These are phyloP conservation scores for Myocastor coypus DNA, from an alignment of 2,113 vertebrate genomes.

Conservation along the genomic window DNA sequence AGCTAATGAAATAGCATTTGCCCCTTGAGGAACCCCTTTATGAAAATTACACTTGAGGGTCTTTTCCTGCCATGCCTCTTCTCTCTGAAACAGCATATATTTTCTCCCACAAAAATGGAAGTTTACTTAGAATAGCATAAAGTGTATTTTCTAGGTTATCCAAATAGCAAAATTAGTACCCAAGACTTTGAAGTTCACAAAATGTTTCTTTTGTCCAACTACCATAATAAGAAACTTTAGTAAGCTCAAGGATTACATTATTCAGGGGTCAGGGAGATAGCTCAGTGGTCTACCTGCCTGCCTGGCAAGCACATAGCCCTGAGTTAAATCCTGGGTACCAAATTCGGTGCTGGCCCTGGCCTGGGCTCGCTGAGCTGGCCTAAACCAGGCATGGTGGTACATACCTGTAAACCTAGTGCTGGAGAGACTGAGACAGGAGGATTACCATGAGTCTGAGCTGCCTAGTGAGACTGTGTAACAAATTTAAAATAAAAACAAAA, in stretches of 20 bases:
- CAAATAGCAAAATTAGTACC: neutral
- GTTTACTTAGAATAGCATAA: conserved; percentile 28
- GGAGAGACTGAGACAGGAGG: too few relatives aligned
- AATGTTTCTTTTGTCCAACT: neutral
- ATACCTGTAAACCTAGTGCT: too few relatives aligned
- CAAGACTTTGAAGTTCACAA: neutral
- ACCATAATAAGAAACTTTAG: neutral
- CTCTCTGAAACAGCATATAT: neutral
- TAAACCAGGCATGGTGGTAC: too few relatives aligned
- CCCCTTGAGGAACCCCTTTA: neutral
- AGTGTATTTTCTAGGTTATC: neutral
- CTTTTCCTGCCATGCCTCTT: conserved; percentile 5
- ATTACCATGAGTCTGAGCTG: too few relatives aligned
- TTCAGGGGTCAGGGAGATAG: too few relatives aligned
- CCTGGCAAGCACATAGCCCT: too few relatives aligned
- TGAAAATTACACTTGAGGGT: conserved; percentile 16
- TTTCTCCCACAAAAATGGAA: conserved; percentile 16
- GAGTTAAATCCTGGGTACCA: too few relatives aligned
- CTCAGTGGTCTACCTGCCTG: too few relatives aligned
- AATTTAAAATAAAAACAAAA: too few relatives aligned
- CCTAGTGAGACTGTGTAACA: too few relatives aligned
- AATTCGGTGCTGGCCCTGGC: too few relatives aligned
- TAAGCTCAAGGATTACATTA: neutral
- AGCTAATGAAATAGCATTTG: neutral
- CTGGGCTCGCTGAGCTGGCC: too few relatives aligned